Evolutionary conservation across 2,888 invertebrate species (phyloP).

Genomic region (Seira musarum): DNA sequence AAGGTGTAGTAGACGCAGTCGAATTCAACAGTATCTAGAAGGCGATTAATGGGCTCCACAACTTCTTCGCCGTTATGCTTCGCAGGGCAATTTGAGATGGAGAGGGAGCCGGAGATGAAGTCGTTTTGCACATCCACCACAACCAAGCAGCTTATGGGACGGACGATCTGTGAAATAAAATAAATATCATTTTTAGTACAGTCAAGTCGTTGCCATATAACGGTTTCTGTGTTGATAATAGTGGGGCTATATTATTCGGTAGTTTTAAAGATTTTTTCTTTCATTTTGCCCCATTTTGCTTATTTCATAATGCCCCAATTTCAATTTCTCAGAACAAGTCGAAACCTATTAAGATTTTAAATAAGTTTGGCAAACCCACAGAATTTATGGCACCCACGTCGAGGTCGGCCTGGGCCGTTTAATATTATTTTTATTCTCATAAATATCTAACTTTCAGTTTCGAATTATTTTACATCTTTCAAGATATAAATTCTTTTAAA

Average conservation of each 20-base stretch:
- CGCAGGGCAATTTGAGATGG: constrained; percentile 94
- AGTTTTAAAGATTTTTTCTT: too few species aligned
- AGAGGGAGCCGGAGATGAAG: constrained; percentile 94
- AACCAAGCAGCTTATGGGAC: constrained; percentile 89
- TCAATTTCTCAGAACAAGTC: not conserved
- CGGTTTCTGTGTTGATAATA: too few species aligned
- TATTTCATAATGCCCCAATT: not conserved
- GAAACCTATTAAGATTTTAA: not conserved
- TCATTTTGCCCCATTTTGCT: not conserved
- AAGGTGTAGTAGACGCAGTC: constrained; percentile 93
- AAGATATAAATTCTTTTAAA: too few species aligned
- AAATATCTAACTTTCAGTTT: too few species aligned
- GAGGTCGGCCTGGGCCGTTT: too few species aligned
- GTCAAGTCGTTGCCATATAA: too few species aligned
- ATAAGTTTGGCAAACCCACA: too few species aligned
- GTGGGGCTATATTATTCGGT: too few species aligned
- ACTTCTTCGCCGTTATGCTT: constrained; percentile 93
- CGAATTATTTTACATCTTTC: too few species aligned
- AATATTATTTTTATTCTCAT: too few species aligned
- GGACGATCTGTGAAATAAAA: constrained; percentile 78
- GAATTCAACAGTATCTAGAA: constrained; percentile 87
- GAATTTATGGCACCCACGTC: too few species aligned
- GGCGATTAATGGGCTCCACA: constrained; percentile 90
- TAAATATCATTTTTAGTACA: constrained; percentile 83
- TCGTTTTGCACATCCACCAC: constrained; percentile 99